phyloP scores from a whole-genome alignment of 2,888 invertebrate species.

The Ganaspis brasiliensis region DNA sequence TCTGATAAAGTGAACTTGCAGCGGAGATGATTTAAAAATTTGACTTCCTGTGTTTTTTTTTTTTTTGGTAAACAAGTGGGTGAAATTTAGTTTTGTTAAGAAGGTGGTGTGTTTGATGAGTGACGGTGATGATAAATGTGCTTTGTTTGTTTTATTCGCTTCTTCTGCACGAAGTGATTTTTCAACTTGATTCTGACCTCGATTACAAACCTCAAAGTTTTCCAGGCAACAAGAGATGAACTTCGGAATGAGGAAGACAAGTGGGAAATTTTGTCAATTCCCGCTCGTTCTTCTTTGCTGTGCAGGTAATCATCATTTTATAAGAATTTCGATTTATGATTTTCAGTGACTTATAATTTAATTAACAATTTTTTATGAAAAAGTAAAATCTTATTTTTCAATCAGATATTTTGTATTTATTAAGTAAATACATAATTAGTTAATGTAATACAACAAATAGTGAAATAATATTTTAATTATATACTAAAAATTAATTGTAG shows the following conservation, averaged over 20 bases:
- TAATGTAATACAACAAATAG: too few species aligned
- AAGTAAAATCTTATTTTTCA: conserved; percentile 2
- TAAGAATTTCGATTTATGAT: background rate
- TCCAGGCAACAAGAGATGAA: conserved; percentile 53
- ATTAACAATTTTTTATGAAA: too few species aligned
- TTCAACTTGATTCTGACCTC: conserved; percentile 47
- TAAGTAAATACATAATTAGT: too few species aligned
- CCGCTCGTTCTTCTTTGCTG: conserved; percentile 60
- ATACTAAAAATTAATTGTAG: too few species aligned
- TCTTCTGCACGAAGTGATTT: conserved; percentile 60
- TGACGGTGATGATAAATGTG: conserved; percentile 75
- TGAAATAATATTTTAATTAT: too few species aligned
- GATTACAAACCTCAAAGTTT: conserved; percentile 44
- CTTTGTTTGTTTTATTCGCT: conserved; percentile 56
- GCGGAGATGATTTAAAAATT: background rate
- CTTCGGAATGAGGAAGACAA: conserved; percentile 56
- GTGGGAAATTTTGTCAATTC: conserved; percentile 55
- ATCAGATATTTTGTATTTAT: too few species aligned
- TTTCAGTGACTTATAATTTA: too few species aligned
- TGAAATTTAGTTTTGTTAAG: conserved; percentile 52
- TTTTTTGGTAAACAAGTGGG: conserved; percentile 35
- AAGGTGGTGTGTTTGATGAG: conserved; percentile 69
- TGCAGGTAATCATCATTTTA: conserved; percentile 61
- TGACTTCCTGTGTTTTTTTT: background rate
- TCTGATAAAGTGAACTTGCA: too few species aligned